These are phyloP conservation scores for Sminthurides bifidus DNA, from an alignment of 1,140 invertebrate species.

Conservation along the genomic window DNA sequence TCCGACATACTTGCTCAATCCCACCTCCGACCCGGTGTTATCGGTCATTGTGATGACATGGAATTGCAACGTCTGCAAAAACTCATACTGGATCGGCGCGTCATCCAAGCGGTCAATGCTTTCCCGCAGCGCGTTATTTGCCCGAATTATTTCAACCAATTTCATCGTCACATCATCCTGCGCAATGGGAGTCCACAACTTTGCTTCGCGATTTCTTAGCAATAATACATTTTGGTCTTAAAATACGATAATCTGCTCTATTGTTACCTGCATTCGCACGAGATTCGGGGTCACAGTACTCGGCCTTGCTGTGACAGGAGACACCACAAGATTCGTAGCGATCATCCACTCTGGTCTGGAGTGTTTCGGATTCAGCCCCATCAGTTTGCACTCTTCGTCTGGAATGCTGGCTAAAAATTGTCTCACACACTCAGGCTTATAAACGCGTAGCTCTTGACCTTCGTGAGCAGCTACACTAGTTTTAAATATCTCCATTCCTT, in stretches of 20 bases:
- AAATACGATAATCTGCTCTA: not conserved
- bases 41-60: conserved; percentile 96
- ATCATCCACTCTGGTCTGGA: conserved; percentile 99
- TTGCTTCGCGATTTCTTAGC: conserved; percentile 12
- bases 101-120: conserved; percentile 94
- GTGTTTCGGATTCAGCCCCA: too few species aligned
- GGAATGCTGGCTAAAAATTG: too few species aligned
- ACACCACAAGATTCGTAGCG: conserved; percentile 89
- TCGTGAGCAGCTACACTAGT: too few species aligned
- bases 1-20: conserved; percentile 86
- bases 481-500: too few species aligned
- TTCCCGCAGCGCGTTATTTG: conserved; percentile 87
- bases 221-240: not conserved
- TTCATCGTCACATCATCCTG: conserved; percentile 99
- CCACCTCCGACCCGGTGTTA: conserved; percentile 96
- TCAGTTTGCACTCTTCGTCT: too few species aligned
- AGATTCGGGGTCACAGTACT: conserved; percentile 98
- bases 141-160: conserved; percentile 94
- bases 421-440: too few species aligned
- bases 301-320: conserved; percentile 78
- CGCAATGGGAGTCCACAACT: too few species aligned
- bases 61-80: conserved; percentile 96
- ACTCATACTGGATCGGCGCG: conserved; percentile 89
- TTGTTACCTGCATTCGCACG: conserved; percentile 77
- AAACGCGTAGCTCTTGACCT: too few species aligned